These are phyloP conservation scores for Shinisaurus crocodilurus DNA, from an alignment of 2,113 vertebrate species.

Conservation along the genomic window DNA sequence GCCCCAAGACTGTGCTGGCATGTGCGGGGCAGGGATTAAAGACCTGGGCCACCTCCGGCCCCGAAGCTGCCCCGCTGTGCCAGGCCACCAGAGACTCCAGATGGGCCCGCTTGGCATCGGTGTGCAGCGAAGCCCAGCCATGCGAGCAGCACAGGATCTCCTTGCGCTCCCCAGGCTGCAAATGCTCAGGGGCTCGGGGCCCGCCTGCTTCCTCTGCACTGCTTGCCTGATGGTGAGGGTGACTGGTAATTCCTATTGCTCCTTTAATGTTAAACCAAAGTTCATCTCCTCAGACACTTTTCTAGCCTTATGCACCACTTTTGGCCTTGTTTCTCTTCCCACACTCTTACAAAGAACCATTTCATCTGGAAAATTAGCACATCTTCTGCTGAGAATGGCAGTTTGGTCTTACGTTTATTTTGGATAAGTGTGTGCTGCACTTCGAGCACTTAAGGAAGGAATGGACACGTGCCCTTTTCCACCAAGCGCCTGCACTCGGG, in stretches of 20 bases:
- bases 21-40: too few relatives aligned
- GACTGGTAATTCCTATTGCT: background rate
- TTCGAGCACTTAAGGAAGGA: background rate
- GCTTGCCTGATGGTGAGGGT: background rate
- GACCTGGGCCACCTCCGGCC: too few relatives aligned
- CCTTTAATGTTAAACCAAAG: background rate
- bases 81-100: too few relatives aligned
- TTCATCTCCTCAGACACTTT: background rate
- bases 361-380: background rate
- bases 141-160: too few relatives aligned
- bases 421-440: too few relatives aligned
- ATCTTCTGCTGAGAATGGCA: background rate
- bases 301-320: background rate
- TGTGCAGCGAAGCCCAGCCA: too few relatives aligned
- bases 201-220: too few relatives aligned
- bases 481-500: background rate
- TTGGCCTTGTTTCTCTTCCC: background rate
- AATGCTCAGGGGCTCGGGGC: too few relatives aligned
- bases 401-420: background rate
- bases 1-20: background rate
- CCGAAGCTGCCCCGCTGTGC: too few relatives aligned
- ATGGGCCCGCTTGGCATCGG: too few relatives aligned
- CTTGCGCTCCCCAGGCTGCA: too few relatives aligned
- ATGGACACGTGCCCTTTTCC: background rate
- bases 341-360: background rate